These are phyloP conservation scores for Drosophila subquinaria DNA, from an alignment of 2,888 invertebrate species.

Conservation along the genomic window DNA sequence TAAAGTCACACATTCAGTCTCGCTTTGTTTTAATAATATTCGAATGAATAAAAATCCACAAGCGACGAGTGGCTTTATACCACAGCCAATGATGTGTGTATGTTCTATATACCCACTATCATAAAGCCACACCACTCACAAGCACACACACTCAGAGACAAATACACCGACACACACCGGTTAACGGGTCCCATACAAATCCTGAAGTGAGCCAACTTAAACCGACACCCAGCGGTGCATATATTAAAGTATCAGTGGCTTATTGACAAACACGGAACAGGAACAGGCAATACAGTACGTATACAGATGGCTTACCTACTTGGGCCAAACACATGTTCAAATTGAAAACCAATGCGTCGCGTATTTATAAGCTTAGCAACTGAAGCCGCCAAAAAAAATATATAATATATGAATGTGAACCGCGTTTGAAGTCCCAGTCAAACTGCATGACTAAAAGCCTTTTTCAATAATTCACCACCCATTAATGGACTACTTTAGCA, in stretches of 20 bases:
- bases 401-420: neutral
- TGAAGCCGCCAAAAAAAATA: conserved; percentile 17
- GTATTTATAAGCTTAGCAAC: conserved; percentile 45
- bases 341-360: conserved; percentile 67
- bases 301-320: conserved; percentile 35
- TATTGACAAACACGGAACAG: conserved; percentile 41
- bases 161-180: neutral
- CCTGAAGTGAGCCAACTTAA: conserved; percentile 65
- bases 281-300: conserved; percentile 16
- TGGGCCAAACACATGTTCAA: conserved; percentile 56
- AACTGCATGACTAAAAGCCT: conserved; percentile 32
- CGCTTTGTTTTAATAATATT: conserved; percentile 13
- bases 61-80: conserved; percentile 6
- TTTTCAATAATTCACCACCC: conserved; percentile 33
- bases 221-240: conserved; percentile 54
- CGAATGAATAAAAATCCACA: conserved; percentile 34
- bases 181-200: conserved; percentile 52
- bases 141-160: neutral
- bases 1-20: neutral
- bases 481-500: conserved; percentile 14
- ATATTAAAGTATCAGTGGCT: conserved; percentile 78
- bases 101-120: conserved; percentile 23
- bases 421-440: conserved; percentile 33
- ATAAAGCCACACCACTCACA: conserved; percentile 51
- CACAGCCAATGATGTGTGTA: conserved; percentile 29